These are phyloP conservation scores for Ophonus ardosiacus DNA, from an alignment of 2,888 invertebrate genomes.

Conservation along the genomic window DNA sequence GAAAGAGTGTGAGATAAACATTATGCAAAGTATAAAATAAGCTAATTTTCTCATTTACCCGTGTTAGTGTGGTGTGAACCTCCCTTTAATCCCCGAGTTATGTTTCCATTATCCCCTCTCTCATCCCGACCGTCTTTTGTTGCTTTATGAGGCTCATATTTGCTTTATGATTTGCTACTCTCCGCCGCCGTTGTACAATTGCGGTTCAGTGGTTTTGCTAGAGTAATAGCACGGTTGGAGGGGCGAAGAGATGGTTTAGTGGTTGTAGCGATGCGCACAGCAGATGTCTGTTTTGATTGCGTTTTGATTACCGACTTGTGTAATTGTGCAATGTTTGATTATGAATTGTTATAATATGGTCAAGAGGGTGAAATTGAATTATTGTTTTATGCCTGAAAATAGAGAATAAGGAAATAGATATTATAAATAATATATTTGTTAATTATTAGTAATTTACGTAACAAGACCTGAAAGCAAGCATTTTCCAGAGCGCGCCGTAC, in stretches of 20 bases:
- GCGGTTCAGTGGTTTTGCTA: slow-evolving; percentile 27
- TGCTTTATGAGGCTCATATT: slow-evolving; percentile 42
- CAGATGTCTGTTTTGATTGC: slow-evolving; percentile 33
- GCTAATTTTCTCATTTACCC: background rate
- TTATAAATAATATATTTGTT: too few relatives aligned
- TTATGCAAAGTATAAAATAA: background rate
- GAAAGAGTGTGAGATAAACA: background rate
- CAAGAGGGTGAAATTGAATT: slow-evolving; percentile 3
- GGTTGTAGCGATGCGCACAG: slow-evolving; percentile 6
- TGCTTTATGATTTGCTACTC: slow-evolving; percentile 39
- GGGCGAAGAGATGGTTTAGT: slow-evolving; percentile 13
- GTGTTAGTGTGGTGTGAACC: background rate
- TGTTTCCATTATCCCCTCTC: slow-evolving; percentile 23
- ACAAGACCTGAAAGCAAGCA: too few relatives aligned
- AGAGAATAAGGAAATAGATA: background rate
- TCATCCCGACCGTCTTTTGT: slow-evolving; percentile 28
- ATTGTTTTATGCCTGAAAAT: background rate
- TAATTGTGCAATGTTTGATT: slow-evolving; percentile 35
- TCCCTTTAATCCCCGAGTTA: slow-evolving; percentile 17
- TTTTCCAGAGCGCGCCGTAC: too few relatives aligned
- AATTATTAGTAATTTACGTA: too few relatives aligned
- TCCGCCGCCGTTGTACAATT: slow-evolving; percentile 30
- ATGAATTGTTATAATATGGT: slow-evolving; percentile 14
- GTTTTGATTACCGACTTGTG: slow-evolving; percentile 35
- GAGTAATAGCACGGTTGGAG: too few relatives aligned